Evolutionary conservation across 2,888 invertebrate species (phyloP), one percentile per base, ranked within the genome.

Genomic region (Eutolmus rufibarbis): DNA sequence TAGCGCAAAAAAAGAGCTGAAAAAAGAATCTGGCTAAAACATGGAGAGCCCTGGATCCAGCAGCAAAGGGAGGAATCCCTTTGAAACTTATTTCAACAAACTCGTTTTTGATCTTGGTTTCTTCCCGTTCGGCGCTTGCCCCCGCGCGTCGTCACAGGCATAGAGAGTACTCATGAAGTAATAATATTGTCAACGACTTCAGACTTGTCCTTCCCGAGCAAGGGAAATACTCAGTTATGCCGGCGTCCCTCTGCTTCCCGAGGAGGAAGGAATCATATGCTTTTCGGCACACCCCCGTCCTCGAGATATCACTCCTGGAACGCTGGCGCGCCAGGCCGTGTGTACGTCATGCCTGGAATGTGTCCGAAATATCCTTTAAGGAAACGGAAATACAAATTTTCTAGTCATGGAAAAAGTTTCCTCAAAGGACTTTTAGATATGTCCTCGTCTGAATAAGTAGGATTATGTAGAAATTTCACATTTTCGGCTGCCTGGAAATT

Each of bases 301-400:
- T 82, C 46, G 16, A 56, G 81, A 46, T 31, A 56, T 81, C 81
- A 81, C 34, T 51, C 31, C 81, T 56, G 31, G 31, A 43, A 28
- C 34, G 19, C n/a, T 79, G 34, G 9, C 51, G 56, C 43, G 74
- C 31, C 9, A n/a, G n/a, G 56, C 66, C 28, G 23, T 76, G 19
- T 76, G 76, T 56, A 81, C 79, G 12, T 66, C 66, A 23, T 81
- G 23, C 40, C 34, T 43, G 86, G 74, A 86, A 86, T 86, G 34
- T 86, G 86, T 86, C 86, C 86, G 76, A 86, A 85, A 86, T 86
- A 76, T 86, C 82, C 82, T 82, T 82, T 46, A 86, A 86, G 86
- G 86, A 86, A 86, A 76, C 86, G 76, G 86, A 86, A 86, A 86
- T 86, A 86, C 86, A 76, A 86, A 86, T 86, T 86, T 86, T 74